Evolutionary conservation across 2,797 vertebrate genomes (phyloP).

Genomic region (Stomatorhinus walkeri): DNA sequence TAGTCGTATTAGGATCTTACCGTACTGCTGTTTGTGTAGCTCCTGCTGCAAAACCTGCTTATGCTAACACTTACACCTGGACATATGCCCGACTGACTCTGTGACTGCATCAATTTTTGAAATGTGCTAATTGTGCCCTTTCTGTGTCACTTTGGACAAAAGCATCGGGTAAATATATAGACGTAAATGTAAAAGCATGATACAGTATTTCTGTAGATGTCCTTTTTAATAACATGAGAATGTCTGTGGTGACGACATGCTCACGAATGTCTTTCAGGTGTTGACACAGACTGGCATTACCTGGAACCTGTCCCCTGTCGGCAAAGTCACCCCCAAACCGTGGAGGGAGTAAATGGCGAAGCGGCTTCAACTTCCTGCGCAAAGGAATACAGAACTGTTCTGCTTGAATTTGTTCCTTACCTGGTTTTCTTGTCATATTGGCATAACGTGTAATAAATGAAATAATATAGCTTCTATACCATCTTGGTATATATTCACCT

Average conservation of each 20-base stretch:
- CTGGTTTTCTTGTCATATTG: constrained; percentile 40
- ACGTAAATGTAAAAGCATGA: not conserved
- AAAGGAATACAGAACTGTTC: constrained; percentile 31
- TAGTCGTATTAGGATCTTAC: not conserved
- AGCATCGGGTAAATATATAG: not conserved
- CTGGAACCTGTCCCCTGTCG: constrained; percentile 64
- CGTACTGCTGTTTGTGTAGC: not conserved
- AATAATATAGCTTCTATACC: constrained; percentile 32
- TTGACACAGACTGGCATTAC: constrained; percentile 58
- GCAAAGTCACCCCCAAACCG: constrained; percentile 54
- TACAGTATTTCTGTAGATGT: not conserved
- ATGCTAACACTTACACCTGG: not conserved
- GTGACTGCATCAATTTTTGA: not conserved
- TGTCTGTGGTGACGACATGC: not conserved
- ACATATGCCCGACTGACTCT: not conserved
- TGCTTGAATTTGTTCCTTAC: constrained; percentile 32
- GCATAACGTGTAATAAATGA: constrained; percentile 55
- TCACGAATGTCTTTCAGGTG: constrained; percentile 44
- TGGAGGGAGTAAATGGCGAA: constrained; percentile 45
- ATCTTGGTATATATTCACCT: not conserved
- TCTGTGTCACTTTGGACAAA: not conserved
- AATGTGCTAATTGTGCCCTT: not conserved
- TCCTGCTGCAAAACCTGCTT: not conserved
- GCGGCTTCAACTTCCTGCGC: not conserved
- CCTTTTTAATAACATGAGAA: not conserved